Base-by-base conservation (phyloP, 2,888 invertebrate species). In the Tetramorium bicarinatum region DNA sequence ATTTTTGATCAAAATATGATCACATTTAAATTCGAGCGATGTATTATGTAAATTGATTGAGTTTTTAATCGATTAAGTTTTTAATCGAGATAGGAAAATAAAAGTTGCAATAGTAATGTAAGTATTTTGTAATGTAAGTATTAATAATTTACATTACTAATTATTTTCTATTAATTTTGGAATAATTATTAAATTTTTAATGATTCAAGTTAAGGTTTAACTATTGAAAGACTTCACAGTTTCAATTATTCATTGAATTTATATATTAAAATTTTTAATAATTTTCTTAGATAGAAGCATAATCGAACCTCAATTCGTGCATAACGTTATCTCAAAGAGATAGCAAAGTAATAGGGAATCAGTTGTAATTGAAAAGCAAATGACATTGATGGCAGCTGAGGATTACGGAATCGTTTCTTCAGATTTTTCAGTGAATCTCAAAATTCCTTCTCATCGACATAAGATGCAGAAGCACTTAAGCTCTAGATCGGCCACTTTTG, bases 401-500 rank as follows among this genome's bases (percentile, higher is more conserved):
- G n/a, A 13, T 41, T 41, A 25, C 29, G 15, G 7, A 29, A 54
- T 21, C 15, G 29, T 15, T 25, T 13, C 3, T 15, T n/a, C 9
- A 2, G 25, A 41, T 44, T 67, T 77, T 38, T 44, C 34, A 54
- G 6, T 3, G 2, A 13, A 0, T 34, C 11, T 21, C 29, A 41
- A 38, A 47, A 49, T 49, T 71, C 4, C 47, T 25, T 61, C 38
- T 59, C 34, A 61, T 25, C 44, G 34, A 66, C 9, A 13, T n/a
- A 18, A 71, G 59, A 79, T 59, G 34, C 44, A 56, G 18, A 15
- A 59, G 47, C 79, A 71, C 59, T 79, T 79, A 71, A 34, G 18
- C 47, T 59, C 4, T 69, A 59, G 47, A 59, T 71, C 79, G 79
- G 71, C 59, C 25, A 71, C 71, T 79, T 71, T 71, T 71, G 79